Base-by-base conservation (phyloP, 2,113 vertebrate species). In the Heterotilapia buettikoferi region DNA sequence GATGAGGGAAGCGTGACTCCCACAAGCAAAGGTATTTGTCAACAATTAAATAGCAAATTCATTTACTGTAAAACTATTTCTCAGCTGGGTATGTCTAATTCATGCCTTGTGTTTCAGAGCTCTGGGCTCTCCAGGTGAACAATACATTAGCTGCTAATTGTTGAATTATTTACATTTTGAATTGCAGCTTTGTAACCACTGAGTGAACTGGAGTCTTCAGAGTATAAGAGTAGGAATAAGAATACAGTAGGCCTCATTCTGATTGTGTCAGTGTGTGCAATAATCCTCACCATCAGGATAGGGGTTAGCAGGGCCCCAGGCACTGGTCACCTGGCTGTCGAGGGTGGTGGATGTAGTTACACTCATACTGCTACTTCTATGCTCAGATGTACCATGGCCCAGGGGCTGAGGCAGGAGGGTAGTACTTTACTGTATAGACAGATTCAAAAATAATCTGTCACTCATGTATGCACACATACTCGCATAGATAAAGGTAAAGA, bases 341-440 rank as follows among this genome's bases (percentile, higher is more conserved):
- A 93, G 63, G 84, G 52, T 92, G 88, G 92, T 86, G 85, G 86
- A 93, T 57, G 95, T 68, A 90, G 93, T 93, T 36, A 96, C 16
- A 71, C 96, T 97, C 97, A 97, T 97, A 19, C 91, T 96, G 90
- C 87, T 92, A 90, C 88, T 86, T 87, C 59, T 88, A 33, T 36
- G 73, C 90, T 95, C 84, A 92, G 92, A 89, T 95, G 94, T 92
- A 96, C 92, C 96, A 97, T 97, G 94, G 92, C 95, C 93, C 89
- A 93, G 90, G 82, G 83, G 80, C 92, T 93, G 57, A 50, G 82
- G 83, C 45, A 79, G 66, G 56, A 88, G 3, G 76, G 40, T 21
- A 73, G 80, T 29, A 10, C 56, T 79, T 89, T n/a, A 84, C 36
- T 68, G n/a, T 54, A 19, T 10, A 5, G 38, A 83, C 13, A 33